Percentiles rank a stretch among this genome's conserved stretches.
Evolutionary conservation across 2,797 vertebrate species (phyloP).

Genomic region (Pseudochirops cupreus): DNA sequence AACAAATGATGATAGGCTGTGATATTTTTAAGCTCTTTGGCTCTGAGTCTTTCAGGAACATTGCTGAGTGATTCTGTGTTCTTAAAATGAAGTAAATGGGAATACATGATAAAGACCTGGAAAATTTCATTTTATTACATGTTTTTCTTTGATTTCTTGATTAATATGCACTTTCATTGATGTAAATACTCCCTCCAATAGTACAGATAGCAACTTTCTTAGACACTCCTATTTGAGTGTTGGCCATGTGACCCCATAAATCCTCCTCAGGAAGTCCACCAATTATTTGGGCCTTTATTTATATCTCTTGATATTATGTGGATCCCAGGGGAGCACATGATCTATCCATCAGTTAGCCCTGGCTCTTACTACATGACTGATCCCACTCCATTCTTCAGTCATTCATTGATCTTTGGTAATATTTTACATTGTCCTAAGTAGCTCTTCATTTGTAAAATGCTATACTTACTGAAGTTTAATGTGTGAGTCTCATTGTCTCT

Average conservation of each 20-base stretch:
- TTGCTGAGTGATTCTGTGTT: conserved; percentile 21
- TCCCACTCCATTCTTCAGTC: neutral
- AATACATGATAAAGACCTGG: conserved; percentile 16
- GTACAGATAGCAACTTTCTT: neutral
- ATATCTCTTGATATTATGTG: too few species aligned
- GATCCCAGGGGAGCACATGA: neutral
- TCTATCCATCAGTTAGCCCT: neutral
- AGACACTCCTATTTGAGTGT: neutral
- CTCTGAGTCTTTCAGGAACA: conserved; percentile 41
- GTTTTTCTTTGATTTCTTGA: conserved; percentile 21
- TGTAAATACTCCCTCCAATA: neutral
- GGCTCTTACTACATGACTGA: neutral
- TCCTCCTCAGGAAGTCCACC: neutral
- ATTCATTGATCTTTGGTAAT: neutral
- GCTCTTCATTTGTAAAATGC: neutral
- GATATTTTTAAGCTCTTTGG: conserved; percentile 20
- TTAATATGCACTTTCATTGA: neutral
- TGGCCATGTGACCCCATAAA: neutral
- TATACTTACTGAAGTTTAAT: neutral
- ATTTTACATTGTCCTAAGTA: neutral
- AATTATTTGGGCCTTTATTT: neutral
- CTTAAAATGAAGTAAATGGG: conserved; percentile 29
- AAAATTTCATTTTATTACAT: conserved; percentile 35
- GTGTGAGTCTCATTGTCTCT: neutral
- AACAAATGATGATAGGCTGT: conserved; percentile 20